Evolutionary conservation across 2,797 vertebrate genomes (phyloP).

Genomic region (Muscicapa striata): DNA sequence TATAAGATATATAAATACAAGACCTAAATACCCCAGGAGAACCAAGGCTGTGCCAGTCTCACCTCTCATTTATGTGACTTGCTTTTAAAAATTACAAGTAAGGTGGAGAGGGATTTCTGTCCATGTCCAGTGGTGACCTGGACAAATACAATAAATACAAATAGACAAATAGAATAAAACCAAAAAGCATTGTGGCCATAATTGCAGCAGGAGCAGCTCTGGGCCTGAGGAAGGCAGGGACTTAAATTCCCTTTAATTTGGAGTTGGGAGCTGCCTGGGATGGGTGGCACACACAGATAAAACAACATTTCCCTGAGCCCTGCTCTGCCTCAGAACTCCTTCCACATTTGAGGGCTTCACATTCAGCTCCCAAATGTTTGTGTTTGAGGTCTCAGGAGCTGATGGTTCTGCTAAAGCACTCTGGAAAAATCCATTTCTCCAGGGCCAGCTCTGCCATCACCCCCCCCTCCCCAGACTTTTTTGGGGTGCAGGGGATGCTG

Average conservation of each 20-base stretch:
- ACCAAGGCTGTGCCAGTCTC: neutral
- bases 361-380: fast-evolving
- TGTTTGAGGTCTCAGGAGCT: neutral
- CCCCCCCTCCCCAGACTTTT: neutral
- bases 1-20: neutral
- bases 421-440: neutral
- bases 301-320: neutral
- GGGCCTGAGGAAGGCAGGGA: neutral
- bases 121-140: neutral
- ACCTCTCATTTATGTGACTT: neutral
- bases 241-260: neutral
- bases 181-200: too few relatives aligned
- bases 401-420: neutral
- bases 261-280: neutral
- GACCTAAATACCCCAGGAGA: neutral
- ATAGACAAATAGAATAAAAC: neutral
- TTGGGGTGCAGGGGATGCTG: neutral
- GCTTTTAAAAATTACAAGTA: neutral
- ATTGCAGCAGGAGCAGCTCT: fast-evolving
- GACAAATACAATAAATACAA: too few relatives aligned
- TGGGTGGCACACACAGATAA: neutral
- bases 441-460: neutral
- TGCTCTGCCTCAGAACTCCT: neutral
- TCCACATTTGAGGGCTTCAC: fast-evolving
- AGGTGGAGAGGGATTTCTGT: neutral